phyloP scores from a whole-genome alignment of 2,888 invertebrate species.

The Cataglyphis albicans region DNA sequence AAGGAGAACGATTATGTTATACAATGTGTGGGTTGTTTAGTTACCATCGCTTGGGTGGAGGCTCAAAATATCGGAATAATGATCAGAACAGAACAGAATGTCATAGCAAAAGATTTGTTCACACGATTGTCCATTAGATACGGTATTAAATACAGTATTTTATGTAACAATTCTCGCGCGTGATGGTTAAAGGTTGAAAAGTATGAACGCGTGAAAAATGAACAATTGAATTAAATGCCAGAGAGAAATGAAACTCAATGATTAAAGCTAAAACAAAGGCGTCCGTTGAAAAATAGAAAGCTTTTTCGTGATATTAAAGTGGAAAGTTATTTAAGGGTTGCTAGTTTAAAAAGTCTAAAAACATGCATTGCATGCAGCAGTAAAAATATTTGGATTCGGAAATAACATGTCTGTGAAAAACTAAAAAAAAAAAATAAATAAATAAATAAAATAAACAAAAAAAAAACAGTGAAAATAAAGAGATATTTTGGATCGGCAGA shows the following conservation, averaged over 20 bases:
- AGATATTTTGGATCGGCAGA: constrained; percentile 4
- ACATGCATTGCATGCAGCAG: background rate
- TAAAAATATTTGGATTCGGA: background rate
- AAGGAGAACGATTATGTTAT: constrained; percentile 45
- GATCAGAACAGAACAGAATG: constrained; percentile 8
- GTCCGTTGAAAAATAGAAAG: background rate
- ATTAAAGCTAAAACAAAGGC: background rate
- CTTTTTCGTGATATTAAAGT: background rate
- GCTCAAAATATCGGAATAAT: constrained; percentile 6
- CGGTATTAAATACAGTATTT: constrained; percentile 19
- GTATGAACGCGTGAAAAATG: constrained; percentile 16
- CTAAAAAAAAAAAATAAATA: background rate
- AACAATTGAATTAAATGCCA: constrained; percentile 5
- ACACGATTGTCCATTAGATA: constrained; percentile 31
- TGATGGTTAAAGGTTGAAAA: constrained; percentile 16
- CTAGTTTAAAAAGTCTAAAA: background rate
- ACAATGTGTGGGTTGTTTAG: constrained; percentile 36
- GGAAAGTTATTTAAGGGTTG: background rate
- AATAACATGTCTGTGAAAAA: background rate
- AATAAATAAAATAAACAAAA: background rate
- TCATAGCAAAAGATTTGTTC: constrained; percentile 14
- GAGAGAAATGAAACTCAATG: background rate
- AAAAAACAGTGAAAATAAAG: background rate
- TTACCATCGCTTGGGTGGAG: constrained; percentile 12
- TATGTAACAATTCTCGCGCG: constrained; percentile 1